These are phyloP conservation scores for Cotesia glomerata DNA, from an alignment of 1,140 invertebrate species.

Conservation along the genomic window DNA sequence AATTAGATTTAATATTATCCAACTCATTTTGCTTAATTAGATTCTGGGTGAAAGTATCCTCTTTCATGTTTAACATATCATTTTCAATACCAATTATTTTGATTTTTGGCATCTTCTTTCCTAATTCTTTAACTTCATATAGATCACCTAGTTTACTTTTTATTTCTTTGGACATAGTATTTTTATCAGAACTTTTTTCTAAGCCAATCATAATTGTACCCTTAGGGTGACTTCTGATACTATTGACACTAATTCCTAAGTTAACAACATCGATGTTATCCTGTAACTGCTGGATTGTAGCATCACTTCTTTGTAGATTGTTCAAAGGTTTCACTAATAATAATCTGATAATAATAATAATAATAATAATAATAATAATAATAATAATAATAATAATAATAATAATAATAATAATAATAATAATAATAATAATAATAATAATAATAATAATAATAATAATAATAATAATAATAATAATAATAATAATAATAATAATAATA, in stretches of 20 bases:
- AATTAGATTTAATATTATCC: not conserved
- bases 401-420: too few species aligned
- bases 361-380: too few species aligned
- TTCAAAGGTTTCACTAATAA: constrained; percentile 8
- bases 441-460: too few species aligned
- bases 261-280: not conserved
- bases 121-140: not conserved
- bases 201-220: constrained; percentile 4
- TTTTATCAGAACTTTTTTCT: not conserved
- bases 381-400: too few species aligned
- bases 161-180: not conserved
- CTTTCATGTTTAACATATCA: not conserved
- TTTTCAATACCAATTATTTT: constrained; percentile 13
- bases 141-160: constrained; percentile 5
- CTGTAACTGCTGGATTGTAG: not conserved
- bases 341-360: not conserved
- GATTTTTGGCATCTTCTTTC: constrained; percentile 14
- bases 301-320: constrained; percentile 1
- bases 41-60: not conserved
- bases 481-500: too few species aligned
- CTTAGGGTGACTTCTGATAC: constrained; percentile 5
- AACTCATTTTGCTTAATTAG: constrained; percentile 13
- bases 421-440: too few species aligned
- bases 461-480: too few species aligned
- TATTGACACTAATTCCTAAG: constrained; percentile 16